Conservation (phyloP, 2,113 vertebrate genomes). For the Coptodon rendalli region DNA sequence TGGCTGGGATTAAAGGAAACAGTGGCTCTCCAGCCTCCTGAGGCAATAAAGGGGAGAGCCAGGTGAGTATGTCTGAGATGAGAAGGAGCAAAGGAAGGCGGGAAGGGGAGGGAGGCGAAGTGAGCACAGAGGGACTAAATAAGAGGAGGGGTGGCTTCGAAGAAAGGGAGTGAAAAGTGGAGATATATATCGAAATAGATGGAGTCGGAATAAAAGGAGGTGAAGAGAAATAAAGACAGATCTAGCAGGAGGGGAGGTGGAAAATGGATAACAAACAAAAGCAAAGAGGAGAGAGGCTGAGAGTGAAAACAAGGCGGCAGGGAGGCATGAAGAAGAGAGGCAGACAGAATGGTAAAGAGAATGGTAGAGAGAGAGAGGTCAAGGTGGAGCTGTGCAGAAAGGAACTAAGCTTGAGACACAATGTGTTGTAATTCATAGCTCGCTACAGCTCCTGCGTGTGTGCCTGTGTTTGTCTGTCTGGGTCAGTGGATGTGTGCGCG, state of each 20-base stretch:
- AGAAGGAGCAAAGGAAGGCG: constrained; percentile 43
- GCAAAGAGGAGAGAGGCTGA: constrained; percentile 72
- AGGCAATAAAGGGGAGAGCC: constrained; percentile 64
- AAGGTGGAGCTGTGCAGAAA: constrained; percentile 69
- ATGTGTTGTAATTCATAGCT: constrained; percentile 97
- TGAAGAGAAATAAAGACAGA: constrained; percentile 39
- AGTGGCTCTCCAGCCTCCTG: constrained; percentile 67
- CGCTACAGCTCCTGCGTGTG: constrained; percentile 78
- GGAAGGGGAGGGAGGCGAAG: constrained; percentile 12
- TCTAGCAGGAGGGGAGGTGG: constrained; percentile 7
- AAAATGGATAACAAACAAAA: constrained; percentile 23
- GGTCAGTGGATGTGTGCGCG: constrained; percentile 45
- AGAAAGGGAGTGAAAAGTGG: constrained; percentile 47
- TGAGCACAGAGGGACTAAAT: constrained; percentile 56
- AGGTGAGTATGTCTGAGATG: constrained; percentile 66
- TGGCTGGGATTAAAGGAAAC: constrained; percentile 66
- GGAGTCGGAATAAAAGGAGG: constrained; percentile 51
- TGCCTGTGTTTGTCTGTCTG: constrained; percentile 60
- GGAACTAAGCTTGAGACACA: constrained; percentile 66
- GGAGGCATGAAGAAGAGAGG: constrained; percentile 49
- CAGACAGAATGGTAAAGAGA: constrained; percentile 63
- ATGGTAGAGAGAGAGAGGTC: constrained; percentile 46
- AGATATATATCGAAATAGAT: constrained; percentile 57
- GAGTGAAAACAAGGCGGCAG: constrained; percentile 68
- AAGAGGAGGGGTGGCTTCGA: constrained; percentile 37